Evolutionary conservation across 1,140 invertebrate genomes (phyloP).

Genomic region (Drosophila athabasca): DNA sequence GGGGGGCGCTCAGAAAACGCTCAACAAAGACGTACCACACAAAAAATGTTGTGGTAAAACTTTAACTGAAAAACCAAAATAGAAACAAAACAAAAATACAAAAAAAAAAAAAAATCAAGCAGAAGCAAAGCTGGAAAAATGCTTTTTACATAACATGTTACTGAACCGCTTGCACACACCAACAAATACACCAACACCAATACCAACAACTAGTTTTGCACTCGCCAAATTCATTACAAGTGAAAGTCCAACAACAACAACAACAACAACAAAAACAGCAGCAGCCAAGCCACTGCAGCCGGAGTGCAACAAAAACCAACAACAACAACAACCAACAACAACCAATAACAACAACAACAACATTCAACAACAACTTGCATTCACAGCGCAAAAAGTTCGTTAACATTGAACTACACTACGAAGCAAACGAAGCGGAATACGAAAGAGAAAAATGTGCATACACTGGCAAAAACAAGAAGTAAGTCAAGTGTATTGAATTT

Average conservation of each 20-base stretch:
- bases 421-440: constrained; percentile 59
- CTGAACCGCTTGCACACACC: constrained; percentile 75
- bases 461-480: constrained; percentile 40
- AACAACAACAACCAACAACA: background rate
- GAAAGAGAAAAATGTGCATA: constrained; percentile 39
- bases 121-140: constrained; percentile 74
- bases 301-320: background rate
- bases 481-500: too few species aligned
- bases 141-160: constrained; percentile 84
- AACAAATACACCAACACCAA: constrained; percentile 15
- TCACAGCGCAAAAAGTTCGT: constrained; percentile 77
- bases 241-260: constrained; percentile 72
- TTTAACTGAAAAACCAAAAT: constrained; percentile 38
- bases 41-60: constrained; percentile 48
- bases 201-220: constrained; percentile 62
- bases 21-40: constrained; percentile 28
- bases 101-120: constrained; percentile 43
- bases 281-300: constrained; percentile 28
- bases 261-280: constrained; percentile 36
- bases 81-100: constrained; percentile 25
- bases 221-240: constrained; percentile 79
- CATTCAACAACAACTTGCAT: constrained; percentile 32
- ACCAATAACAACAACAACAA: constrained; percentile 34
- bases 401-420: constrained; percentile 84
- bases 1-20: too few species aligned